Evolutionary conservation across 2,113 vertebrate species (phyloP), one percentile per base, ranked within the genome.

Genomic region (Silurus glanis): DNA sequence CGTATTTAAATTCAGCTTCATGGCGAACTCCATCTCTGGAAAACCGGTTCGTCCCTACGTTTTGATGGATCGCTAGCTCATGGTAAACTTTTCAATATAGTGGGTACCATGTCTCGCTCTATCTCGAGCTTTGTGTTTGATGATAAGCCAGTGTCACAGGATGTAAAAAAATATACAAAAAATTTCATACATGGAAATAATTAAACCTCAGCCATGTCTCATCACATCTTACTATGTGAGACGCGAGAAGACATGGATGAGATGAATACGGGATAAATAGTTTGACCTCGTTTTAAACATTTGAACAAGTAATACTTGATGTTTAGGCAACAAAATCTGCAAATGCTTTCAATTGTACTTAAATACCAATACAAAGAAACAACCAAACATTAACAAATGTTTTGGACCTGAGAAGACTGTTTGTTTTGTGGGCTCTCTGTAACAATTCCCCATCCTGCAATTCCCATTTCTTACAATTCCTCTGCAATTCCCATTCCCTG

Each of bases 1-100:
- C 91, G 92, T 90, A 91, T 93, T 93, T 93, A 93, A 94, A 94
- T 93, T 91, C 90, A 84, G 89, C 89, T 85, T 90, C 89, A 84
- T 85, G 87, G 89, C 86, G 90, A 90, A 91, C 74, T 76, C 80
- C 62, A 45, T 80, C 83, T 83, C 85, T 55, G 28, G 72, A 72
- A 90, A 88, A 88, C 66, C 87, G 88, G 9, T 75, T 89, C 89
- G 90, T 91, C 92, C 85, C 85, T 87, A 37, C 61, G 83, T 49
- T 55, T 88, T 89, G 87, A 92, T 92, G 86, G 92, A 92, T 93
- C 89, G 86, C 84, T 90, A 71, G 55, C 49, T 56, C 53, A 83
- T 80, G 61, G 85, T 72, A 84, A 88, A 91, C 84, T 87, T 90
- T 87, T 90, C 74, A 69, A 82, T 83, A 83, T 72, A 72, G 37